A percentile compares a stretch with the other conserved stretches of the same genome.
phyloP scores from a whole-genome alignment of 2,113 vertebrate species.

The Tragelaphus strepsiceros region DNA sequence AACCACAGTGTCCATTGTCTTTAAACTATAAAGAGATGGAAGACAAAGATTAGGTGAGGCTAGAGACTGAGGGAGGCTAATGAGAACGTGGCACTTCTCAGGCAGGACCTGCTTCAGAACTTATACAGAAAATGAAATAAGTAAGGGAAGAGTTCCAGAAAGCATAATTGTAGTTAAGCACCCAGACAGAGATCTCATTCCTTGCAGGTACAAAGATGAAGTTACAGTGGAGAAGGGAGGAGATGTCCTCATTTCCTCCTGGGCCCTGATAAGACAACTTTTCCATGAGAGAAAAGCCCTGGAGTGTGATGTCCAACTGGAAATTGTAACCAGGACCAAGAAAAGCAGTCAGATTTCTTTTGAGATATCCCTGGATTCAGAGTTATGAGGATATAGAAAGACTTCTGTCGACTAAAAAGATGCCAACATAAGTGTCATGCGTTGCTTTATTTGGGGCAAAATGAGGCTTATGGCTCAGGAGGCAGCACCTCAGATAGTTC shows the following conservation, averaged over 20 bases:
- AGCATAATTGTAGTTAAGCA: neutral
- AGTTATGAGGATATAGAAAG: neutral
- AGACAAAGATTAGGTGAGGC: neutral
- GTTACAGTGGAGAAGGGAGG: neutral
- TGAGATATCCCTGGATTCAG: neutral
- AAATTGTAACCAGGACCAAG: neutral
- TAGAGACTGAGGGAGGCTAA: neutral
- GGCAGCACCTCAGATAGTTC: neutral
- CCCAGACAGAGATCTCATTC: neutral
- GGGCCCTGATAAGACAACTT: neutral
- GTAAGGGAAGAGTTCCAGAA: neutral
- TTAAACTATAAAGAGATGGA: neutral
- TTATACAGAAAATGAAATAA: neutral
- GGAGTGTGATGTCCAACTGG: neutral
- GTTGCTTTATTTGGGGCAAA: neutral
- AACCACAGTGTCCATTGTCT: neutral
- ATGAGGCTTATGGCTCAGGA: neutral
- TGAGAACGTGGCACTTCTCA: neutral
- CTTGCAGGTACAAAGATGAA: neutral
- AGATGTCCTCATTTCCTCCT: neutral
- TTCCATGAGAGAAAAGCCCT: neutral
- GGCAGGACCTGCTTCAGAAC: neutral
- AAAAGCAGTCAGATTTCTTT: neutral
- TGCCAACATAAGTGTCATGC: neutral
- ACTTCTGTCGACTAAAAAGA: neutral